A percentile compares a stretch with the other conserved stretches of the same genome.
phyloP scores from a whole-genome alignment of 2,797 vertebrate genomes.

The Hydrophis major region DNA sequence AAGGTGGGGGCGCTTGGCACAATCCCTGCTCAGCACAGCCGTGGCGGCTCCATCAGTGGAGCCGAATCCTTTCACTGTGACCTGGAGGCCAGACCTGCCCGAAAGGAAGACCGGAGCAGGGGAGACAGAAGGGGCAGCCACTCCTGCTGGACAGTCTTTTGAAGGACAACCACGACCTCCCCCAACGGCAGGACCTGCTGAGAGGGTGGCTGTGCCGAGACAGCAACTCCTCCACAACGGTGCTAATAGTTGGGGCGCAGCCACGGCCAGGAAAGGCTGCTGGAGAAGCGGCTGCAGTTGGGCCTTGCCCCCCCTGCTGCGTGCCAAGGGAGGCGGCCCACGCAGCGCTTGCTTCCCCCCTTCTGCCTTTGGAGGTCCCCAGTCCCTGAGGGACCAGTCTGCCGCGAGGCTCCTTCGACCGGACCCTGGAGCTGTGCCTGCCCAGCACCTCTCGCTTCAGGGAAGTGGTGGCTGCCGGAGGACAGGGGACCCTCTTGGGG shows the following conservation, averaged over 20 bases:
- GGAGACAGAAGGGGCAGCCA: no score
- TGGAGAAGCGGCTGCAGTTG: accelerated
- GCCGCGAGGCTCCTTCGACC: slow-evolving; percentile 69
- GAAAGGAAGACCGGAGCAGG: no score
- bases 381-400: no score
- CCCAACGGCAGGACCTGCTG: neutral
- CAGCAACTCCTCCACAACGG: slow-evolving; percentile 27
- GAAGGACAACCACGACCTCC: neutral
- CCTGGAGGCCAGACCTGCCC: no score
- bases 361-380: no score
- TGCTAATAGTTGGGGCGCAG: slow-evolving; percentile 28
- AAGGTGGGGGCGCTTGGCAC: neutral
- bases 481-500: neutral
- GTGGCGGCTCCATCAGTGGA: neutral
- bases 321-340: slow-evolving; percentile 27
- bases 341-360: slow-evolving; percentile 26
- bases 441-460: neutral
- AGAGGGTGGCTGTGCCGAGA: slow-evolving; percentile 1
- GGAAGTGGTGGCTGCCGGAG: neutral
- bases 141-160: neutral
- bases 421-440: slow-evolving; percentile 77
- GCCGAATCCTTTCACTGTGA: no score
- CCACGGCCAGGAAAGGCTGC: accelerated
- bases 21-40: neutral
- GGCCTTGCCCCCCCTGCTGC: neutral